phyloP scores from a whole-genome alignment of 2,888 invertebrate genomes.

The Himalopsyche japonica region DNA sequence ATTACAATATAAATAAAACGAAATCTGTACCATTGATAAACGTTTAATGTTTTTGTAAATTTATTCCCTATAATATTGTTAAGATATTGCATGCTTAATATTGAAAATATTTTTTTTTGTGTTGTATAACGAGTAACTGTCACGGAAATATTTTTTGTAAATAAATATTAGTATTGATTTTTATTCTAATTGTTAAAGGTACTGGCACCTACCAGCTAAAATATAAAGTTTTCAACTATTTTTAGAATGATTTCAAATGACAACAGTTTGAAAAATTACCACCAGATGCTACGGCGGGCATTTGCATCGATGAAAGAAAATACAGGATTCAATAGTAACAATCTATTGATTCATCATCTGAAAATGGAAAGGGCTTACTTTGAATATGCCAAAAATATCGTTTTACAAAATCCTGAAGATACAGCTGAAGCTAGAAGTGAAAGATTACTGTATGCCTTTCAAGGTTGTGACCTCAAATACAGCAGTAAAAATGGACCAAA shows the following conservation, averaged over 20 bases:
- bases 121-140: too few species aligned
- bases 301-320: background rate
- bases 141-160: too few species aligned
- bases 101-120: too few species aligned
- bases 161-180: too few species aligned
- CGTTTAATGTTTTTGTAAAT: too few species aligned
- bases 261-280: background rate
- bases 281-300: background rate
- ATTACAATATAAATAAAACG: too few species aligned
- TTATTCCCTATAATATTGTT: too few species aligned
- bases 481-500: background rate
- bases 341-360: background rate
- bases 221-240: background rate
- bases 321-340: background rate
- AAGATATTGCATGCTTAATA: too few species aligned
- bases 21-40: too few species aligned
- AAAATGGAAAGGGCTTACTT: slow-evolving; percentile 3
- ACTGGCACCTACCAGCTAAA: background rate
- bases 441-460: slow-evolving; percentile 11
- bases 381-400: slow-evolving; percentile 12
- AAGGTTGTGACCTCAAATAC: slow-evolving; percentile 15
- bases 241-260: slow-evolving; percentile 13
- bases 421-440: background rate
- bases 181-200: background rate
- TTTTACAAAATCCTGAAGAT: background rate